Evolutionary conservation across 2,113 vertebrate genomes (phyloP).

Genomic region (Cynocephalus volans): DNA sequence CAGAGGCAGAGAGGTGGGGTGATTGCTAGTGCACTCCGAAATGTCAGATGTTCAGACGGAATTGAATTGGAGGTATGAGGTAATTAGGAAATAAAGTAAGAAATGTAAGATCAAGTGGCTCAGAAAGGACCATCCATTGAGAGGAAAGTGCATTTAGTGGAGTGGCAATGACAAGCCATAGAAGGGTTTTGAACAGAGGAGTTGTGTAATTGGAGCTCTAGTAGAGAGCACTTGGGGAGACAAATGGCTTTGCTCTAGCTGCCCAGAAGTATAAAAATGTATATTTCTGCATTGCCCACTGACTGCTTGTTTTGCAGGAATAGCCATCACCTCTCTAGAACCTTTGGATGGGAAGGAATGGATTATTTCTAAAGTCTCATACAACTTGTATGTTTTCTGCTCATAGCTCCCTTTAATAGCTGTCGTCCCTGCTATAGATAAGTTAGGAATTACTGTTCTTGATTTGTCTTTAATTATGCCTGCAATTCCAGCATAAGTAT

Average conservation of each 20-base stretch:
- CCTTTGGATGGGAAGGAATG: neutral
- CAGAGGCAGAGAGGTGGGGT: neutral
- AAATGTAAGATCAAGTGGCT: neutral
- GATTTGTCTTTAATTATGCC: neutral
- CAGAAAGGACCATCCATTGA: neutral
- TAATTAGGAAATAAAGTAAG: neutral
- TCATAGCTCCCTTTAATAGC: neutral
- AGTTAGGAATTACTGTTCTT: neutral
- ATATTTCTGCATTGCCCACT: neutral
- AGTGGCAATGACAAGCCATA: neutral
- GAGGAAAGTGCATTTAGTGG: neutral
- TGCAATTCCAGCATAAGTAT: slow-evolving; percentile 19
- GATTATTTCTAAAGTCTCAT: neutral
- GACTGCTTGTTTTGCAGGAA: neutral
- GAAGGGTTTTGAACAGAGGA: neutral
- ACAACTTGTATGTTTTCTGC: neutral
- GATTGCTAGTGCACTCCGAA: neutral
- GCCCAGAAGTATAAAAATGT: neutral
- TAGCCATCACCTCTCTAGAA: neutral
- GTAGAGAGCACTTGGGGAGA: neutral
- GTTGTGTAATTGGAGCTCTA: neutral
- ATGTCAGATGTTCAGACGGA: neutral
- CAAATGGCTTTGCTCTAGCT: neutral
- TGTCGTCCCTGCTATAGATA: neutral
- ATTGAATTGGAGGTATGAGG: neutral